Conservation (phyloP, 2,888 invertebrate species). For the Calliscelio sp. region DNA sequence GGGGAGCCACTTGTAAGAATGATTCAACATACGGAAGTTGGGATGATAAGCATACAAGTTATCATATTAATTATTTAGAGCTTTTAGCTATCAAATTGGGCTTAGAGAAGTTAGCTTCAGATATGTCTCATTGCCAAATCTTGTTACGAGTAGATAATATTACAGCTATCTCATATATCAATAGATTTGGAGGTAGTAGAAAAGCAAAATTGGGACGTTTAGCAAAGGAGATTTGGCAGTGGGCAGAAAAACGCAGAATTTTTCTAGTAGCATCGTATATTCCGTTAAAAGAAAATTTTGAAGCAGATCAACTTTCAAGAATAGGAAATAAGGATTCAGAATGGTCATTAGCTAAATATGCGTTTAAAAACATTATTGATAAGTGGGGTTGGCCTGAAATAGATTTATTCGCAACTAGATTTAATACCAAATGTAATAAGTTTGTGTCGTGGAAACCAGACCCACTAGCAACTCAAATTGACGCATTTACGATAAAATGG, state of each 20-base stretch:
- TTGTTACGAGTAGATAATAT: constrained; percentile 1
- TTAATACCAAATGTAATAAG: constrained; percentile 29
- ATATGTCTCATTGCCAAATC: neutral
- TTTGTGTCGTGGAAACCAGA: constrained; percentile 60
- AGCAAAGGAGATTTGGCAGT: constrained; percentile 3
- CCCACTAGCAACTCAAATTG: constrained; percentile 44
- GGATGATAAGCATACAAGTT: neutral
- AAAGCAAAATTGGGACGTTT: too few species aligned
- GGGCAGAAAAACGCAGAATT: neutral
- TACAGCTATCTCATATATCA: neutral
- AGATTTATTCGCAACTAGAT: constrained; percentile 5
- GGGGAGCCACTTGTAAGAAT: neutral
- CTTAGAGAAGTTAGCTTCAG: constrained; percentile 2
- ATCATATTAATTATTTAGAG: constrained; percentile 16
- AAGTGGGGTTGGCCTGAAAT: neutral
- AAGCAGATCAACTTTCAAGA: constrained; percentile 10
- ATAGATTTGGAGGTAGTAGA: constrained; percentile 18
- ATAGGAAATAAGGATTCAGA: constrained; percentile 5
- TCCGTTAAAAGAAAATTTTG: neutral
- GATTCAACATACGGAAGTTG: neutral
- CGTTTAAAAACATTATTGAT: neutral
- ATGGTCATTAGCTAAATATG: neutral
- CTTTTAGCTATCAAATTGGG: too few species aligned
- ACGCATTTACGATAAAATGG: constrained; percentile 67
- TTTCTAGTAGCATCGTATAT: constrained; percentile 6